Conservation (phyloP, 2,888 invertebrate species). For the Trissolcus brochymenae region DNA sequence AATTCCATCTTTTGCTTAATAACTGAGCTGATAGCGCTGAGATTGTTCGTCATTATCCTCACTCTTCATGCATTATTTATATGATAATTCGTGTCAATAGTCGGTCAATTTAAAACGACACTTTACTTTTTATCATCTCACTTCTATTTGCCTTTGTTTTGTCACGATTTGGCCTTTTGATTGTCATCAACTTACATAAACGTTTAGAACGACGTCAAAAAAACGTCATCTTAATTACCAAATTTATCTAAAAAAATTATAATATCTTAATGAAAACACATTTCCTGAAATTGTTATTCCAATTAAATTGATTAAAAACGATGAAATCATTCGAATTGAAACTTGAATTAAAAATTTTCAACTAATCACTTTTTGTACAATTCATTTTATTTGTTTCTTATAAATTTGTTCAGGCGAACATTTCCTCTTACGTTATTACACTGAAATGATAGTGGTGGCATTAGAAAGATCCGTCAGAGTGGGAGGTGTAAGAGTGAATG, state of each 20-base stretch:
- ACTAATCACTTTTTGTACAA: no score
- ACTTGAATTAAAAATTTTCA: no score
- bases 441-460: background rate
- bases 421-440: background rate
- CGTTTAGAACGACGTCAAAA: no score
- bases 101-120: conserved; percentile 30
- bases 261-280: no score
- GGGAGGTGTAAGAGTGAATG: conserved; percentile 8
- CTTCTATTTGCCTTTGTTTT: conserved; percentile 7
- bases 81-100: conserved; percentile 40
- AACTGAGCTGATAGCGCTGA: conserved; percentile 38
- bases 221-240: no score
- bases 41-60: conserved; percentile 47
- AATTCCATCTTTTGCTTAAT: conserved; percentile 52
- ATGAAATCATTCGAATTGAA: no score
- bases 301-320: no score
- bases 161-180: background rate
- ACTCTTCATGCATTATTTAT: conserved; percentile 40
- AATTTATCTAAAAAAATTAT: no score
- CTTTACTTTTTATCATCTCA: conserved; percentile 7
- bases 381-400: no score
- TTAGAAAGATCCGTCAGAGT: conserved; percentile 2
- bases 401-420: no score
- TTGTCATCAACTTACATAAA: background rate
- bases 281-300: no score